phyloP scores from a whole-genome alignment of 2,888 invertebrate species.

The Stenotaenia linearis region DNA sequence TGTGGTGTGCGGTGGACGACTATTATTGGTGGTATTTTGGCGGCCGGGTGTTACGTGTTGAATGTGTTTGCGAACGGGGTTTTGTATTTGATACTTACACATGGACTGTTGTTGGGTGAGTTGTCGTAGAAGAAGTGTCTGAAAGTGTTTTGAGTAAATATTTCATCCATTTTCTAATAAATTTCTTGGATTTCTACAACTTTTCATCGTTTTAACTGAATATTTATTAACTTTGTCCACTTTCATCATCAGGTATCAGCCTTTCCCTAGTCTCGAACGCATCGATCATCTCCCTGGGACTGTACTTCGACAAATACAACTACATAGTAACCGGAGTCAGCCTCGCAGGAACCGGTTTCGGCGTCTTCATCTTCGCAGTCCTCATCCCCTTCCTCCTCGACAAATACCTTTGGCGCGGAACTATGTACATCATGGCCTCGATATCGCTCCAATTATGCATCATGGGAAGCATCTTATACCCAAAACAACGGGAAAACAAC shows the following conservation, averaged over 20 bases:
- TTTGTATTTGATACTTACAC: neutral
- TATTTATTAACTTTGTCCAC: neutral
- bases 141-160: too few relatives aligned
- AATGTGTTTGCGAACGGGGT: neutral
- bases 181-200: too few relatives aligned
- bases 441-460: neutral
- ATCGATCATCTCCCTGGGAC: conserved; percentile 36
- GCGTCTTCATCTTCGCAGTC: conserved; percentile 39
- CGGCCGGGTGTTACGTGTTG: neutral
- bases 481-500: neutral
- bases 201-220: neutral
- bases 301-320: conserved; percentile 39
- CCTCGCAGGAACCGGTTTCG: conserved; percentile 40
- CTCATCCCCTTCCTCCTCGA: conserved; percentile 36
- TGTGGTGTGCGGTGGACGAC: neutral
- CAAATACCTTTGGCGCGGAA: conserved; percentile 40
- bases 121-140: too few relatives aligned
- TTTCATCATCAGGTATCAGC: conserved; percentile 24
- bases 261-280: conserved; percentile 18
- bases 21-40: neutral
- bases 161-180: too few relatives aligned
- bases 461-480: neutral
- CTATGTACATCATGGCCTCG: conserved; percentile 36
- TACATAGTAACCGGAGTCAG: conserved; percentile 39
- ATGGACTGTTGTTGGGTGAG: conserved; percentile 13